These are phyloP conservation scores for Fregata magnificens DNA, from an alignment of 2,113 vertebrate species.

Conservation along the genomic window DNA sequence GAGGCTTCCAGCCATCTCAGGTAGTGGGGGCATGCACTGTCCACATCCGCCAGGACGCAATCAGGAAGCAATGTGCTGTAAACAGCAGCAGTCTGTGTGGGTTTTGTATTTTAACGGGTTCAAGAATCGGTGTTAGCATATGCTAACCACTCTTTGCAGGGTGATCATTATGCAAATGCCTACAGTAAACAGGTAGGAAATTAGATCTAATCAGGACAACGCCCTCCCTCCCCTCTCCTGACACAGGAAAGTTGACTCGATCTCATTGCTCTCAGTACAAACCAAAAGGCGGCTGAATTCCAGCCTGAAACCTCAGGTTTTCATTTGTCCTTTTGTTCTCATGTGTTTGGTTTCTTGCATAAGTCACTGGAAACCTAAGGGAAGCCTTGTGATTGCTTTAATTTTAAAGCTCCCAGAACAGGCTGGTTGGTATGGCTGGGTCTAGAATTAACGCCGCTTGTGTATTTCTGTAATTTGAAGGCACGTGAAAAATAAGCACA, in stretches of 20 bases:
- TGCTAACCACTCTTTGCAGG: constrained; percentile 58
- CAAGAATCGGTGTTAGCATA: constrained; percentile 15
- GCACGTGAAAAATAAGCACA: background rate
- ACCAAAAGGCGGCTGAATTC: background rate
- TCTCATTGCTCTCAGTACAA: background rate
- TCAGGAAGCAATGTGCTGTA: background rate
- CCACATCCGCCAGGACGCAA: background rate
- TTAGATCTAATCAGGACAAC: constrained; percentile 63
- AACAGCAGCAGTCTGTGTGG: background rate
- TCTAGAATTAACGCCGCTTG: background rate
- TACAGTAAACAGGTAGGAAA: constrained; percentile 68
- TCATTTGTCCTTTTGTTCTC: constrained; percentile 5
- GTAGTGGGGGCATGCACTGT: background rate
- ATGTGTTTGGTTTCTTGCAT: background rate
- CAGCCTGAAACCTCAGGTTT: background rate
- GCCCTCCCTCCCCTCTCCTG: constrained; percentile 32
- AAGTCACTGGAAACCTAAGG: constrained; percentile 35
- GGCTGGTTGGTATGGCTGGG: background rate
- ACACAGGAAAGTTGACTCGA: constrained; percentile 17
- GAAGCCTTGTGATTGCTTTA: constrained; percentile 33
- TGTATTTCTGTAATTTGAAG: background rate
- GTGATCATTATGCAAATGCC: constrained; percentile 63
- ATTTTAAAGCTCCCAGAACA: background rate
- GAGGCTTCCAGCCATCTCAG: background rate
- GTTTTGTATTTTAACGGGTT: constrained; percentile 26